Conservation (phyloP, 2,888 invertebrate species). For the Polyommatus iphigenia region DNA sequence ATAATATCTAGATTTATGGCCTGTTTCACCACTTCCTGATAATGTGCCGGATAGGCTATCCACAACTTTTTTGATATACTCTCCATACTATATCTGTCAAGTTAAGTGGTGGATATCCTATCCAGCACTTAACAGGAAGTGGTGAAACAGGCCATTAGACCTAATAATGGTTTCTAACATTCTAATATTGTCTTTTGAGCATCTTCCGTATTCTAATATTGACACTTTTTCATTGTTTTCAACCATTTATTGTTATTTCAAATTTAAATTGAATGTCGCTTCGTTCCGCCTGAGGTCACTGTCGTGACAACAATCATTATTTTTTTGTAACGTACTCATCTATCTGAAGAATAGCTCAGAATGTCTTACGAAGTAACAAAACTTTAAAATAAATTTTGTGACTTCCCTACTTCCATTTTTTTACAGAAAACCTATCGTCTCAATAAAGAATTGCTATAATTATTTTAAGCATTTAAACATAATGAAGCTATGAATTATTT, state of each 20-base stretch:
- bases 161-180: not conserved
- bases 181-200: not conserved
- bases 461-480: not conserved
- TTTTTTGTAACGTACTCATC: not conserved
- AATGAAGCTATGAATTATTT: not conserved
- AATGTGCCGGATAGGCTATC: too few species aligned
- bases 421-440: not conserved
- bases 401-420: not conserved
- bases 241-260: not conserved
- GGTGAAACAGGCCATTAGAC: too few species aligned
- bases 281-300: not conserved
- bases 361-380: not conserved
- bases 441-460: not conserved
- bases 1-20: too few species aligned
- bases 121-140: too few species aligned
- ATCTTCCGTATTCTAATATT: not conserved
- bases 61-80: too few species aligned
- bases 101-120: too few species aligned
- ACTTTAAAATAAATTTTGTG: too few species aligned
- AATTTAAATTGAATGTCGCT: not conserved
- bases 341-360: not conserved
- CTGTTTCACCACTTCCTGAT: too few species aligned
- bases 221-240: not conserved
- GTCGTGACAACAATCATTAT: not conserved
- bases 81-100: too few species aligned